Conservation (phyloP, 1,140 invertebrate species). For the Trissolcus basalis region DNA sequence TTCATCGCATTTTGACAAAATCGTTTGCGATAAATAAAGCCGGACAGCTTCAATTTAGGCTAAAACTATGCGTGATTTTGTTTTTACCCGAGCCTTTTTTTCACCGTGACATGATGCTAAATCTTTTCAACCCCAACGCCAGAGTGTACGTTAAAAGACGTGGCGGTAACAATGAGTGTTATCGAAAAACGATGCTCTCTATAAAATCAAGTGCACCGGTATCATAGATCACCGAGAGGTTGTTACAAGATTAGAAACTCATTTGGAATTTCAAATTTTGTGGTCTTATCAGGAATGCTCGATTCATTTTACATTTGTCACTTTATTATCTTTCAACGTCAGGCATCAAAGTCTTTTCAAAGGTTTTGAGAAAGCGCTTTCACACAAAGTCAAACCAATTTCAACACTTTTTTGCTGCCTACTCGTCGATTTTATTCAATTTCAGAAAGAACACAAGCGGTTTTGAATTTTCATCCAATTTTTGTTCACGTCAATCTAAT, state of each 20-base stretch:
- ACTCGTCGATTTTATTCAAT: constrained; percentile 37
- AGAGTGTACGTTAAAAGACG: constrained; percentile 13
- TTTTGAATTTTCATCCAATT: constrained; percentile 28
- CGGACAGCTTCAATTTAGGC: constrained; percentile 68
- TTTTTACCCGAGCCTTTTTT: constrained; percentile 44
- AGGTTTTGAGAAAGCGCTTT: constrained; percentile 26
- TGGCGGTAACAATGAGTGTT: constrained; percentile 10
- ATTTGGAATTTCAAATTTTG: no score
- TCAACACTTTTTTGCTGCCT: constrained; percentile 28
- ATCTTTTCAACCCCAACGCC: constrained; percentile 28
- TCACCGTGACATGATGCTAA: constrained; percentile 33
- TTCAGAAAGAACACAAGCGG: constrained; percentile 30
- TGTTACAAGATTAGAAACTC: no score
- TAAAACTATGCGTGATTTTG: constrained; percentile 46
- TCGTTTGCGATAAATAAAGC: constrained; percentile 70
- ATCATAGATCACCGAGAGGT: no score
- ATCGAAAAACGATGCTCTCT: constrained; percentile 33
- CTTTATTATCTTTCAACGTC: constrained; percentile 54
- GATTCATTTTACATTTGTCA: constrained; percentile 5
- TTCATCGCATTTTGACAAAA: constrained; percentile 66
- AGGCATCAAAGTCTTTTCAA: constrained; percentile 41
- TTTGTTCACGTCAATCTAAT: constrained; percentile 19
- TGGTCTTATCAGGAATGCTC: no score
- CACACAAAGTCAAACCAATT: constrained; percentile 55
- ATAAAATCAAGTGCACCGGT: constrained; percentile 18